Evolutionary conservation across 2,797 vertebrate species (phyloP), one percentile per base, ranked within the genome.

Genomic region (Acanthurus lineatus): DNA sequence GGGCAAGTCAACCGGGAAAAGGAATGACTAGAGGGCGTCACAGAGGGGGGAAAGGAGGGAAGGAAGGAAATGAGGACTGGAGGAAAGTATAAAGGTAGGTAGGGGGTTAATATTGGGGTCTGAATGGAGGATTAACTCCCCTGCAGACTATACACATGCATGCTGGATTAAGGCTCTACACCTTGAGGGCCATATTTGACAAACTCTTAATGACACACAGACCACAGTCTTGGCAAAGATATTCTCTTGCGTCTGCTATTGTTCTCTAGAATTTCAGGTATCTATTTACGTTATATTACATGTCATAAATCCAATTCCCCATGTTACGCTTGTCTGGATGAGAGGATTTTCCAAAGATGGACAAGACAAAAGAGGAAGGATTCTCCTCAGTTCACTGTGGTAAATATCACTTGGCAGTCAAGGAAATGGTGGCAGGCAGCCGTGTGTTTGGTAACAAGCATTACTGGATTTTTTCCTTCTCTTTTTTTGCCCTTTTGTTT

Each of bases 361-460:
- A 77, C 76, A 52, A 25, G 40, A 2, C 32, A 68, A 77, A 78
- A 83, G 38, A 62, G 14, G 38, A 8, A 47, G 57, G 32, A 68
- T 82, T 89, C 85, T 81, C 80, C 81, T 86, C 58, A 79, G 90
- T 86, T 88, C 81, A 81, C 88, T 77, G 71, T 77, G 66, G 87
- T 84, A 85, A 80, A 90, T 86, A 88, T 73, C 82, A 81, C 71
- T 86, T 92, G 91, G 83, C 89, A 87, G 84, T 73, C 79, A 69
- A 82, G 54, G 60, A 69, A 71, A 61, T 44, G 42, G 57, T 74
- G 76, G 89, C 86, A 86, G 75, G 44, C 62, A 53, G 64, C 59
- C 87, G 35, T 44, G 17, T 88, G 86, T 86, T 87, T 70, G 47
- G 52, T 83, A 73, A 76, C 64, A 66, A 77, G 76, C 69, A 57